Evolutionary conservation across 2,888 invertebrate genomes (phyloP).

Genomic region (Kuschelorhynchus macadamiae): DNA sequence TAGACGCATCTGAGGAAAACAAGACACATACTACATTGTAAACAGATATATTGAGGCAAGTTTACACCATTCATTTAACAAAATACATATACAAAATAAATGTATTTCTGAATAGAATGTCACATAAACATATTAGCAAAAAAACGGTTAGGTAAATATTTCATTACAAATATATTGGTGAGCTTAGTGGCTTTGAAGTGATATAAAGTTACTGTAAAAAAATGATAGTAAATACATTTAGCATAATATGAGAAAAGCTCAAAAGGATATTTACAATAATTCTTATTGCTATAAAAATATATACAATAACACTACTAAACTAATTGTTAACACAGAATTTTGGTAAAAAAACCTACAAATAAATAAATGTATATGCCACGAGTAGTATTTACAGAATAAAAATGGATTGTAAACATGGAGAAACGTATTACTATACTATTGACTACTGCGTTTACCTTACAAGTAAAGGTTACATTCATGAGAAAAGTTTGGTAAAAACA

Average conservation of each 20-base stretch:
- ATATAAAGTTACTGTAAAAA: too few relatives aligned
- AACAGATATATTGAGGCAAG: conserved; percentile 33
- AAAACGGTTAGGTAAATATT: too few relatives aligned
- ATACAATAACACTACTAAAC: conserved; percentile 27
- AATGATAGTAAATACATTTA: too few relatives aligned
- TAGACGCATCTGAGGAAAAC: too few relatives aligned
- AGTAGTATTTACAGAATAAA: not conserved
- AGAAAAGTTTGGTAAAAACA: too few relatives aligned
- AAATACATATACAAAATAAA: conserved; percentile 37
- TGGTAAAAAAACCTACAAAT: conserved; percentile 37
- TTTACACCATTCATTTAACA: conserved; percentile 18
- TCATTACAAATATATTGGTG: too few relatives aligned
- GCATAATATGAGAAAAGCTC: not conserved
- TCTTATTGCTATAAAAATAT: conserved; percentile 34
- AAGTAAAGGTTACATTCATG: too few relatives aligned
- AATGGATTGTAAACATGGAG: not conserved
- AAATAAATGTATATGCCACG: conserved; percentile 16
- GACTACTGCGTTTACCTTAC: too few relatives aligned
- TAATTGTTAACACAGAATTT: conserved; percentile 33
- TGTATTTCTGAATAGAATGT: conserved; percentile 26
- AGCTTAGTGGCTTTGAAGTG: too few relatives aligned
- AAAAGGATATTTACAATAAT: conserved; percentile 19
- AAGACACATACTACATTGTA: conserved; percentile 1
- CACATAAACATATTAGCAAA: not conserved
- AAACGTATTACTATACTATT: too few relatives aligned